Evolutionary conservation across 2,888 invertebrate species (phyloP), one percentile per base, ranked within the genome.

Genomic region (Cephonodes hylas): DNA sequence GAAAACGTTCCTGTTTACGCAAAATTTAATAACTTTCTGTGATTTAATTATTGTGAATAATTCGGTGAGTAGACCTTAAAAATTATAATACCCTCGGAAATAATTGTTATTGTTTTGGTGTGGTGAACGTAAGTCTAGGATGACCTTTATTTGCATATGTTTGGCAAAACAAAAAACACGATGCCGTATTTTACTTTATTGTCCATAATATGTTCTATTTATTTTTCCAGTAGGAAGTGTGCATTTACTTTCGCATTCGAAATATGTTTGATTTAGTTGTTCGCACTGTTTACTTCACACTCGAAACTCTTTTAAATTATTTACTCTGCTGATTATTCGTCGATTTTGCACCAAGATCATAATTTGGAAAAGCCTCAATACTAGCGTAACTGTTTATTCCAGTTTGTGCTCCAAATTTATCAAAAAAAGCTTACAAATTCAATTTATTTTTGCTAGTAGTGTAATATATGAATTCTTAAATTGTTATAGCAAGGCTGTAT

Each of bases 1-100:
- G 57, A 57, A 48, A 48, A 38, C 22, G 27, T 53, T 53, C 53
- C 53, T 53, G 18, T 53, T 53, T 53, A 53, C 27, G 15, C 53
- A 53, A 18, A 53, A 27, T n/a, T 48, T 27, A 18, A 10, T 10
- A 31, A 10, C 31, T 31, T 53, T 48, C 31, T 53, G 53, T 53
- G 53, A 18, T 3, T 31, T 8, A 27, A 53, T 53, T 53, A 10
- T 20, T 10, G 20, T 53, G 8, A 3, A 27, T 8, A 18, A 18
- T 27, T 53, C 31, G 53, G 53, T 53, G 31, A 53, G 53, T 53
- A 48, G 27, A 48, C 10, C 4, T 45, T 23, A 1, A 5, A 13
- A 23, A 7, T 1, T 31, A 18, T 10, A 8, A 31, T 53, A 18
- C 18, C 53, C 53, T 53, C 53, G 53, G 8, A 31, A 20, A 53